A percentile compares a stretch with the other conserved stretches of the same genome.
Evolutionary conservation across 2,797 vertebrate genomes (phyloP).

Genomic region (Columba guinea): DNA sequence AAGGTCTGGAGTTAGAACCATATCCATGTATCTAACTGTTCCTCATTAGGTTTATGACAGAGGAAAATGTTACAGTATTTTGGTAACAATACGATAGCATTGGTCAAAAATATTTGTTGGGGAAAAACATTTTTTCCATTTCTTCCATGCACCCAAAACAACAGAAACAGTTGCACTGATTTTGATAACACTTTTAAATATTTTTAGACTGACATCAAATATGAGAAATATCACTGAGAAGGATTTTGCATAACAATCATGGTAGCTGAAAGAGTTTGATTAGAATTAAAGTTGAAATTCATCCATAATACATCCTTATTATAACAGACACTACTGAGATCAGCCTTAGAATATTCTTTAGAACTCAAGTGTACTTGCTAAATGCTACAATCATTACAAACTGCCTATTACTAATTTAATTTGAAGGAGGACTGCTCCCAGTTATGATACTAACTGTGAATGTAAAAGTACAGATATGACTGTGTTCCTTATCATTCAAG

Average conservation of each 20-base stretch:
- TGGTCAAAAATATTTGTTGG: not conserved
- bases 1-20: not conserved
- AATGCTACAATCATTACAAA: not conserved
- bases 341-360: not conserved
- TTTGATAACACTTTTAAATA: not conserved
- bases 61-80: not conserved
- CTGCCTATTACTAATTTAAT: constrained; percentile 2
- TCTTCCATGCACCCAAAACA: not conserved
- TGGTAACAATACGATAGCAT: not conserved
- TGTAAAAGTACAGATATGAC: not conserved
- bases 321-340: not conserved
- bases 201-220: not conserved
- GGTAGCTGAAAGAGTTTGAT: not conserved
- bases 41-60: not conserved
- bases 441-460: not conserved
- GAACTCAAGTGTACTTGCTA: not conserved
- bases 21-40: not conserved
- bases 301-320: not conserved
- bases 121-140: not conserved
- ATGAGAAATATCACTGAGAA: not conserved
- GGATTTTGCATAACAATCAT: not conserved
- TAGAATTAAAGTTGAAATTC: not conserved
- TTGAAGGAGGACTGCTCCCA: not conserved
- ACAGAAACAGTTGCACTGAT: not conserved
- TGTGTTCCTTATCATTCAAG: not conserved